A percentile compares a stretch with the other conserved stretches of the same genome.
These are phyloP conservation scores for Lampris incognitus DNA, from an alignment of 2,113 vertebrate genomes.

Conservation along the genomic window DNA sequence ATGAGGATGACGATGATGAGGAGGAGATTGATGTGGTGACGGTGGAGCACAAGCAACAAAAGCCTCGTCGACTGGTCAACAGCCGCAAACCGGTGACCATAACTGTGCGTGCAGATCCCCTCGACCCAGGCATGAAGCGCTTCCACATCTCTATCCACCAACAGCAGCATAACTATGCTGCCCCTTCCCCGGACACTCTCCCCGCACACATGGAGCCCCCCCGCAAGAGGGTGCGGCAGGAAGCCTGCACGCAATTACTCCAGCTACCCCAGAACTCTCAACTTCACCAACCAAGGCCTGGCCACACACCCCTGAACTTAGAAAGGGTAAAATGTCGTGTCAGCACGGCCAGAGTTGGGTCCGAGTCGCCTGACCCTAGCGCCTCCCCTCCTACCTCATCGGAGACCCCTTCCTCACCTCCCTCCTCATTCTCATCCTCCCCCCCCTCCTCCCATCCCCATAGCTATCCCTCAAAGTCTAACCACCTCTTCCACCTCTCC, in stretches of 20 bases:
- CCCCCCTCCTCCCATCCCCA: constrained; percentile 32
- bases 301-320: constrained; percentile 64
- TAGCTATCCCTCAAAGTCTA: constrained; percentile 60
- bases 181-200: constrained; percentile 87
- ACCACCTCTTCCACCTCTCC: constrained; percentile 63
- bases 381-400: constrained; percentile 65
- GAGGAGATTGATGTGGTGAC: constrained; percentile 97
- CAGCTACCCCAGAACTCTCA: constrained; percentile 70
- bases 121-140: constrained; percentile 91
- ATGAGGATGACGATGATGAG: constrained; percentile 81
- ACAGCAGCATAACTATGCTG: constrained; percentile 97
- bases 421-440: background rate
- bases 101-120: constrained; percentile 88
- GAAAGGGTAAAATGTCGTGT: constrained; percentile 60
- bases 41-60: constrained; percentile 92
- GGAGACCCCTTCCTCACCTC: constrained; percentile 54
- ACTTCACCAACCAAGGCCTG: constrained; percentile 53
- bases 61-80: constrained; percentile 85
- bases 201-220: constrained; percentile 64
- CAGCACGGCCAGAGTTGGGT: constrained; percentile 23
- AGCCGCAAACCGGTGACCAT: constrained; percentile 92
- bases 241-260: constrained; percentile 41
- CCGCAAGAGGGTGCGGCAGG: constrained; percentile 75
- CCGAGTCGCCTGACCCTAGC: constrained; percentile 53
- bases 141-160: constrained; percentile 98